Base-by-base conservation (phyloP, 1,140 invertebrate genomes). In the Cecropterus lyciades region DNA sequence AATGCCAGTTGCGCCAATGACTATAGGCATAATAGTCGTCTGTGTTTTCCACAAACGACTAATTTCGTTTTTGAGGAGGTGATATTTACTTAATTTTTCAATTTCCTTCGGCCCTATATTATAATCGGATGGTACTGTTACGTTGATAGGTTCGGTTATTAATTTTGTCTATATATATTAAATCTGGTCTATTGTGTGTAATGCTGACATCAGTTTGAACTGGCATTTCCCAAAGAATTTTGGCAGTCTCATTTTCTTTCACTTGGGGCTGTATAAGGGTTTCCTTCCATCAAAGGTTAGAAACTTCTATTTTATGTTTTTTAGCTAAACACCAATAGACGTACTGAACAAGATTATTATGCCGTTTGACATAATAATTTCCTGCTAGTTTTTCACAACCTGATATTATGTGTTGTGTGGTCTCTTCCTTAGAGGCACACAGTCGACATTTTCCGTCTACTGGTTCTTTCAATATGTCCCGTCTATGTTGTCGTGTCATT, bases 31-130 rank as follows among this genome's bases (percentile, higher is more conserved):
- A 1, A 68, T 24, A 11, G 15, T n/a, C 0, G 57, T 63, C 14
- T 37, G 59, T 7, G 48, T 59, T 0, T 53, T 69, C 67, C 53
- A 69, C 0, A 69, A 16, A 0, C 67, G 14, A 0, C 5, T 68
- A 1, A 68, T 27, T 40, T 68, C 49, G 3, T 27, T 56, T 48
- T 63, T 62, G 16, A 65, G 16, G 4, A 65, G 40, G n/a, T 70
- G 62, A 14, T 71, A 67, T 53, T 71, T 67, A 7, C 59, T 67
- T 15, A 63, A n/a, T 37, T 65, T 69, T 37, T 70, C 68, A 16
- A 65, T 60, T 65, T 49, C 42, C 16, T 46, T 64, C 11, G 56
- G 24, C 15, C 51, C 49, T 42, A 63, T 14, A 17, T 68, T 63
- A 8, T 68, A 63, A 14, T 62, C 51, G 1, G 49, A 56, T n/a